A percentile compares a stretch with the other conserved stretches of the same genome.
These are phyloP conservation scores for Recurvirostra avosetta DNA, from an alignment of 2,113 vertebrate species.

Conservation along the genomic window DNA sequence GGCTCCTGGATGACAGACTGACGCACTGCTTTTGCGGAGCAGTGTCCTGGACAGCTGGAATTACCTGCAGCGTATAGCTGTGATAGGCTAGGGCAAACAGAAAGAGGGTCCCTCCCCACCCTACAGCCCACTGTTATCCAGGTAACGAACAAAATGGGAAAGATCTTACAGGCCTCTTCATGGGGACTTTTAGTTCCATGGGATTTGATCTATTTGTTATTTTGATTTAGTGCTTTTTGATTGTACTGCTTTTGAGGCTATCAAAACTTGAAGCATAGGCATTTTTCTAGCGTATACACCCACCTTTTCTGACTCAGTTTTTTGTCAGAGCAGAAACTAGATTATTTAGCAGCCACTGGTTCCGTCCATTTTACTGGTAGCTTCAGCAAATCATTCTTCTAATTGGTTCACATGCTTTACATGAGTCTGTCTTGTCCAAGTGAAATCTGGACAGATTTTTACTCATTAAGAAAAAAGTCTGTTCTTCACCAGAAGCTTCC, in stretches of 20 bases:
- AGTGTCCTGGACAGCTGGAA: not conserved
- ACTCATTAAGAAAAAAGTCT: not conserved
- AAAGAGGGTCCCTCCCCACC: not conserved
- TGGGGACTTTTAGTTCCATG: not conserved
- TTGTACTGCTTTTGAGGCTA: not conserved
- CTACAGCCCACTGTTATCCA: not conserved
- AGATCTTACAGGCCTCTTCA: not conserved
- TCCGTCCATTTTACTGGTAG: not conserved
- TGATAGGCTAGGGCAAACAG: not conserved
- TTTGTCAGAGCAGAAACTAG: not conserved
- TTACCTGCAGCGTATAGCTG: rapidly evolving
- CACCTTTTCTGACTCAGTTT: not conserved
- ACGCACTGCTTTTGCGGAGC: not conserved
- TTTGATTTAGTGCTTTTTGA: not conserved
- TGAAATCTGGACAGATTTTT: not conserved
- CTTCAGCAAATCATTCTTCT: not conserved
- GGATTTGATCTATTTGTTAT: not conserved
- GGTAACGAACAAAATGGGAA: not conserved
- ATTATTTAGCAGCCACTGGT: not conserved
- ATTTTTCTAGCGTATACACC: not conserved
- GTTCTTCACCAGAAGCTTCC: not conserved
- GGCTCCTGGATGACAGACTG: not conserved
- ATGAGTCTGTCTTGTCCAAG: not conserved
- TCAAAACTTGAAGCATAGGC: not conserved
- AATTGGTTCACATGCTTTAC: not conserved